Percentiles rank a stretch among this genome's conserved stretches.
Conservation (phyloP, 1,140 invertebrate species). For the Heliconius hewitsoni region DNA sequence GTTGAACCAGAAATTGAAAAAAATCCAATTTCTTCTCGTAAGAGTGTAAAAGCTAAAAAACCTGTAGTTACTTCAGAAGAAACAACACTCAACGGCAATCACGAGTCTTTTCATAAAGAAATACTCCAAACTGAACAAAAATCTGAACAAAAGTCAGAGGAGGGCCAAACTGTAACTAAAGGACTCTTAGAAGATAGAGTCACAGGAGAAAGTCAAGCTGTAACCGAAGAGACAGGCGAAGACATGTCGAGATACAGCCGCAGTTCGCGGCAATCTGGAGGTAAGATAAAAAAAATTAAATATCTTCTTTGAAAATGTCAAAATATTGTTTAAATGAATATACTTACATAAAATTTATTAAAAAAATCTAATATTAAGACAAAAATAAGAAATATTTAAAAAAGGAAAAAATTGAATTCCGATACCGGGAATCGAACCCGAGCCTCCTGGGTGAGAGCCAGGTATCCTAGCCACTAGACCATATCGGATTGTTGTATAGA, state of each 20-base stretch:
- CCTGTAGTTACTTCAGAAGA: constrained; percentile 15
- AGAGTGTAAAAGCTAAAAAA: constrained; percentile 31
- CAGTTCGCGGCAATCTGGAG: constrained; percentile 83
- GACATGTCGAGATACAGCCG: constrained; percentile 84
- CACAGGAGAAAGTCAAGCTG: constrained; percentile 59
- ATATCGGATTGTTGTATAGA: constrained; percentile 52
- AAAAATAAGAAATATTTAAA: constrained; percentile 18
- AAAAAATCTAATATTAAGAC: background rate
- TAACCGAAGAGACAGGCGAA: constrained; percentile 73
- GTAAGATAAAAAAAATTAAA: constrained; percentile 56
- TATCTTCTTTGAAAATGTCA: background rate
- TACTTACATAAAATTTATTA: background rate
- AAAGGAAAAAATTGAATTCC: constrained; percentile 46
- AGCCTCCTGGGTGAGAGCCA: constrained; percentile 60
- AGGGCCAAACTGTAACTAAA: constrained; percentile 32
- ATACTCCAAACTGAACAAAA: constrained; percentile 29
- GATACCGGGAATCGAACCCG: constrained; percentile 71
- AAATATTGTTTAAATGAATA: background rate
- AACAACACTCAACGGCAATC: background rate
- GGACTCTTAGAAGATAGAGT: constrained; percentile 40
- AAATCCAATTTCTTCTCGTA: constrained; percentile 24
- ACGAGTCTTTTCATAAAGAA: constrained; percentile 8
- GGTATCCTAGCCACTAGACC: constrained; percentile 68
- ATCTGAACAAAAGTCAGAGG: constrained; percentile 17
- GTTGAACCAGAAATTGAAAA: constrained; percentile 2